Evolutionary conservation across 1,140 invertebrate genomes (phyloP).

Genomic region (Ectropis grisescens): DNA sequence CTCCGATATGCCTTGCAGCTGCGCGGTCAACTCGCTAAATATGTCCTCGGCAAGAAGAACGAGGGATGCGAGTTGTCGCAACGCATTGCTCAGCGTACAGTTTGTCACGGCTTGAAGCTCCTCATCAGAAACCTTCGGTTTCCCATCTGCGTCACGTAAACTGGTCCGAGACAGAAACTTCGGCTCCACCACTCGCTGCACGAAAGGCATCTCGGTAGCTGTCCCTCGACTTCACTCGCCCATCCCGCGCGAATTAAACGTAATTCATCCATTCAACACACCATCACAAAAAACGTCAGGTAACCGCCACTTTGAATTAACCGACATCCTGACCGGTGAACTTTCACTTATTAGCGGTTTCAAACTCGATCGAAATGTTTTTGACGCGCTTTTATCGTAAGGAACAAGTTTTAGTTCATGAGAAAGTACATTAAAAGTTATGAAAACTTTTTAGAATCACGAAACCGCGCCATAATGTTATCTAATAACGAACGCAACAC

Average conservation of each 20-base stretch:
- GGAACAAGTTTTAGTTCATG: conserved; percentile 24
- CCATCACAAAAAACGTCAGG: conserved; percentile 67
- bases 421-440: conserved; percentile 38
- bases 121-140: conserved; percentile 73
- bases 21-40: conserved; percentile 79
- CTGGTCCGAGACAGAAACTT: conserved; percentile 75
- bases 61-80: conserved; percentile 83
- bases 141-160: conserved; percentile 71
- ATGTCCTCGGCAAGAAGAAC: conserved; percentile 83
- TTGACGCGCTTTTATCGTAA: conserved; percentile 12
- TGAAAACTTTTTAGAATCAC: conserved; percentile 52
- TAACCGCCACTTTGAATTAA: conserved; percentile 69
- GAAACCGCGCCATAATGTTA: conserved; percentile 51
- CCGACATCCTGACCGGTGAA: conserved; percentile 58
- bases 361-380: conserved; percentile 17
- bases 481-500: conserved; percentile 13
- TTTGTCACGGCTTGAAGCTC: conserved; percentile 84
- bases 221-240: conserved; percentile 48
- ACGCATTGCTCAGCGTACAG: conserved; percentile 80
- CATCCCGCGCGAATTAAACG: conserved; percentile 61
- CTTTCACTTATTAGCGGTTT: conserved; percentile 36
- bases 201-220: conserved; percentile 78
- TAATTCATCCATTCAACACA: conserved; percentile 67
- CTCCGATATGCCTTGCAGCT: conserved; percentile 77
- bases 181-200: conserved; percentile 78